Evolutionary conservation across 2,113 vertebrate genomes (phyloP).

Genomic region (Brienomyrus brachyistius): DNA sequence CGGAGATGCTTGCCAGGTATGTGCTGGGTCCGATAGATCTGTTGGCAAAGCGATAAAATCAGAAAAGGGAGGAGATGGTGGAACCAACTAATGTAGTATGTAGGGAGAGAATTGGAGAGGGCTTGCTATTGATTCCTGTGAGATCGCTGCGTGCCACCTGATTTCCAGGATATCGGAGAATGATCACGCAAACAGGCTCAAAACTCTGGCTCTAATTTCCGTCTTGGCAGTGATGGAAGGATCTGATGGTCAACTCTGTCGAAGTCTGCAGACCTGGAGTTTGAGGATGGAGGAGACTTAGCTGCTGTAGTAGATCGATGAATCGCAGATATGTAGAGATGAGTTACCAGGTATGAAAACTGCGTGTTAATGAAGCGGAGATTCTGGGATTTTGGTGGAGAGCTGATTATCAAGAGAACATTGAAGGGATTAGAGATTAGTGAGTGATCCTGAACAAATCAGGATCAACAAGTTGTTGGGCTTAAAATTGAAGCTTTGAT

Average conservation of each 20-base stretch:
- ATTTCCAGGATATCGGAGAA: neutral
- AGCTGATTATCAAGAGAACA: neutral
- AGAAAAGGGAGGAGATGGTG: neutral
- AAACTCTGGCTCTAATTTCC: neutral
- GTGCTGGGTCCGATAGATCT: neutral
- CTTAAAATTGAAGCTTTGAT: neutral
- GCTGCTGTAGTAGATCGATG: neutral
- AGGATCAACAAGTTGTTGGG: neutral
- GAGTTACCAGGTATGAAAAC: neutral
- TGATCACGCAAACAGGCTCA: neutral
- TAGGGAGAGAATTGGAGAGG: neutral
- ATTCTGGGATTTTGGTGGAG: neutral
- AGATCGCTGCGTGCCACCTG: neutral
- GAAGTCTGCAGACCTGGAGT: neutral
- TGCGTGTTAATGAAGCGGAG: neutral
- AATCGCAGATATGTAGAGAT: neutral
- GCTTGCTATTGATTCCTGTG: too few relatives aligned
- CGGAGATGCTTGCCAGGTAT: neutral
- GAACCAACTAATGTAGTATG: neutral
- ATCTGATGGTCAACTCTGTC: neutral
- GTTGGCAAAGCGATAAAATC: neutral
- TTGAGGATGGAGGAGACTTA: neutral
- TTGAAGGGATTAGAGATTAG: neutral
- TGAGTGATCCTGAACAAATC: neutral
- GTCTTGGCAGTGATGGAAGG: neutral